phyloP scores from a whole-genome alignment of 2,888 invertebrate species.

The Charanyca ferruginea region DNA sequence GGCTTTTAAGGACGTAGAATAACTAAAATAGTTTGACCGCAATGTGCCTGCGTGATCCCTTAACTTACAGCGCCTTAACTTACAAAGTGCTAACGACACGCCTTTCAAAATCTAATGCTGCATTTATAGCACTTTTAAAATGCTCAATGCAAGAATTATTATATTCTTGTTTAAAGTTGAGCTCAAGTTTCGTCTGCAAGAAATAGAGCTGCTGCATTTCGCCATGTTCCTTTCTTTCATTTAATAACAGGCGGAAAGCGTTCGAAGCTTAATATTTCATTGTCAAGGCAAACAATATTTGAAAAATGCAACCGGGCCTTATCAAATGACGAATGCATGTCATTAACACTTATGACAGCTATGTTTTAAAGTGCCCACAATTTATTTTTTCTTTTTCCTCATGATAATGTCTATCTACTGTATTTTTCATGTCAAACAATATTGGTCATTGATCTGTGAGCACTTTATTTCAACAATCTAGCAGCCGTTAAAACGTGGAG shows the following conservation, averaged over 20 bases:
- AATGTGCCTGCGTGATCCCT: slow-evolving; percentile 3
- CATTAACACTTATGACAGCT: slow-evolving; percentile 32
- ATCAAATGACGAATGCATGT: slow-evolving; percentile 6
- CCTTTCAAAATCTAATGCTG: neutral
- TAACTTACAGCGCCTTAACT: slow-evolving; percentile 5
- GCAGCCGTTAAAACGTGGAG: slow-evolving; percentile 13
- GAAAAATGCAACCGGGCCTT: no score
- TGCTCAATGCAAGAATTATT: neutral
- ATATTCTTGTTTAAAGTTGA: no score
- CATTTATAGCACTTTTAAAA: neutral
- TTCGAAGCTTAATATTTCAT: slow-evolving; percentile 2
- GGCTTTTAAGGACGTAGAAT: neutral
- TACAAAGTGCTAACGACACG: slow-evolving; percentile 31
- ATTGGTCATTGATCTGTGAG: slow-evolving; percentile 3
- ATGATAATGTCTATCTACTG: no score
- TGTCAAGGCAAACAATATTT: neutral
- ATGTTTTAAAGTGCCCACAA: slow-evolving; percentile 44
- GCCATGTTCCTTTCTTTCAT: neutral
- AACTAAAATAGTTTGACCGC: slow-evolving; percentile 10
- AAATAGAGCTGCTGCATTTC: neutral
- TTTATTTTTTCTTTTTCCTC: neutral
- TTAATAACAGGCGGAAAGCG: slow-evolving; percentile 4
- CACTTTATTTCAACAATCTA: slow-evolving; percentile 8
- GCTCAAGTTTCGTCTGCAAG: neutral
- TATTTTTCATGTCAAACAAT: neutral